phyloP scores from a whole-genome alignment of 2,797 vertebrate species.

The Macropodus opercularis region DNA sequence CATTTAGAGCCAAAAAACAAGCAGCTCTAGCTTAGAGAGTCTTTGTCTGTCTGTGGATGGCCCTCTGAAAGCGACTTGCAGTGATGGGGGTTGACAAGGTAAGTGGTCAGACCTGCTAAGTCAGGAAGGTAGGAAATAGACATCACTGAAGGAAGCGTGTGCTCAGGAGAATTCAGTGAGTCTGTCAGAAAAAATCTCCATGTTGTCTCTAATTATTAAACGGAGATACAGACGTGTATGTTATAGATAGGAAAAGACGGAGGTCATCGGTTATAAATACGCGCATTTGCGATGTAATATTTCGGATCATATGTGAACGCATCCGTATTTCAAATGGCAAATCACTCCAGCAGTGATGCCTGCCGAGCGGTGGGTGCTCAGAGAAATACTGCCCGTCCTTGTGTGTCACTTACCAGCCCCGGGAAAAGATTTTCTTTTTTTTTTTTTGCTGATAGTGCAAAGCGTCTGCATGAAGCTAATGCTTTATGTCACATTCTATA shows the following conservation, averaged over 20 bases:
- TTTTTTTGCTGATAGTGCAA: constrained; percentile 73
- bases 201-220: constrained; percentile 5
- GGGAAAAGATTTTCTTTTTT: constrained; percentile 53
- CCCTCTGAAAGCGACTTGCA: constrained; percentile 46
- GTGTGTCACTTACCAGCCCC: constrained; percentile 74
- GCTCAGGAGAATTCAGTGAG: constrained; percentile 58
- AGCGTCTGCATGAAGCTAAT: constrained; percentile 76
- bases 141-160: constrained; percentile 41
- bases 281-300: background rate
- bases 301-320: constrained; percentile 32
- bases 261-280: constrained; percentile 1
- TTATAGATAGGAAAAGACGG: background rate
- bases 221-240: background rate
- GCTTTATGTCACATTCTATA: constrained; percentile 75
- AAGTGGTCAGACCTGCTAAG: constrained; percentile 60
- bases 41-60: constrained; percentile 7
- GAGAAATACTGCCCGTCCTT: constrained; percentile 69
- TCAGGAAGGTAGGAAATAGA: constrained; percentile 43
- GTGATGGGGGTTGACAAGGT: constrained; percentile 58
- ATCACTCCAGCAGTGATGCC: constrained; percentile 36
- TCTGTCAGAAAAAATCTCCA: background rate
- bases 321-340: constrained; percentile 58
- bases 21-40: background rate
- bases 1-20: background rate
- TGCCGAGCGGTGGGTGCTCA: constrained; percentile 41